Evolutionary conservation across 2,113 vertebrate genomes (phyloP).

Genomic region (Phyllostomus hastatus): DNA sequence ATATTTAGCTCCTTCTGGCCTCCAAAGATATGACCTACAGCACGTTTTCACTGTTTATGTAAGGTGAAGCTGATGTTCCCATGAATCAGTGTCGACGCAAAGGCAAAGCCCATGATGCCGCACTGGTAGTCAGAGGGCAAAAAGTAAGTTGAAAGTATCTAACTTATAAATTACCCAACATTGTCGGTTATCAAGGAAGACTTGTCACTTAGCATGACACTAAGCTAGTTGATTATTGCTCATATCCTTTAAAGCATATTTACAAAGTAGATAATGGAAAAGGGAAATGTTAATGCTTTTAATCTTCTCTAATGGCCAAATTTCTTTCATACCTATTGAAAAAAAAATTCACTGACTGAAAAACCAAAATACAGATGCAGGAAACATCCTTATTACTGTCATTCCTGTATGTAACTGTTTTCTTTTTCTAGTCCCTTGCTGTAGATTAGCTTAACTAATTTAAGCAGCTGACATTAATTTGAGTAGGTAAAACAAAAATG

Average conservation of each 20-base stretch:
- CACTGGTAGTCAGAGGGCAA: neutral
- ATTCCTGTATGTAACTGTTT: neutral
- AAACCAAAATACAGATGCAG: constrained; percentile 18
- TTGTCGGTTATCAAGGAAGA: neutral
- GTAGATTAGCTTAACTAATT: neutral
- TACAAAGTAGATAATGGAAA: constrained; percentile 38
- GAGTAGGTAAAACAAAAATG: neutral
- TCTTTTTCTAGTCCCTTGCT: neutral
- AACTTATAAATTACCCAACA: neutral
- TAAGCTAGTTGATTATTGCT: neutral
- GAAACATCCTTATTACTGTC: neutral
- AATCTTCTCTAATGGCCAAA: neutral
- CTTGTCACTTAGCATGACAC: neutral
- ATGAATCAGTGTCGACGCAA: neutral
- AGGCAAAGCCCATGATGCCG: neutral
- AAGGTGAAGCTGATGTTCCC: neutral
- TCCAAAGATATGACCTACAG: neutral
- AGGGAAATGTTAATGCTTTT: constrained; percentile 4
- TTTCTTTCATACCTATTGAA: neutral
- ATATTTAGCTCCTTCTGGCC: neutral
- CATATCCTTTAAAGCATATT: constrained; percentile 40
- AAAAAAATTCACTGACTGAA: neutral
- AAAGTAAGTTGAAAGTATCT: constrained; percentile 15
- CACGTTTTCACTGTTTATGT: neutral
- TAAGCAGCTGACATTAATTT: neutral